These are phyloP conservation scores for Trichogramma dendrolimi DNA, from an alignment of 2,888 invertebrate genomes.

Conservation along the genomic window DNA sequence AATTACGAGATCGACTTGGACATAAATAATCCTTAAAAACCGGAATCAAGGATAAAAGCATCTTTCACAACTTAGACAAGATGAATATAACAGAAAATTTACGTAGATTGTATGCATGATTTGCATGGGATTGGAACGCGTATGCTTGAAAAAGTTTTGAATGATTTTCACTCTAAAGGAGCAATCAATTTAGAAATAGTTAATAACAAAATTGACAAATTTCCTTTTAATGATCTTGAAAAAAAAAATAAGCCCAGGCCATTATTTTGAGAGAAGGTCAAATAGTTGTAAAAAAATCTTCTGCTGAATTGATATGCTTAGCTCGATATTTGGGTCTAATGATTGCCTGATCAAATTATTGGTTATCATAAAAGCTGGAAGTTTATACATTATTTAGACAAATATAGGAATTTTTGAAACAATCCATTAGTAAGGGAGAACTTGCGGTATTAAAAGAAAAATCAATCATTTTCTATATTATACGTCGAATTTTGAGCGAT, in stretches of 20 bases:
- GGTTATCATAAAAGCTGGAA: too few species aligned
- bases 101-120: conserved; percentile 7
- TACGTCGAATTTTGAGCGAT: too few species aligned
- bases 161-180: neutral
- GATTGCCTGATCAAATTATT: too few species aligned
- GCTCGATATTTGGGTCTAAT: too few species aligned
- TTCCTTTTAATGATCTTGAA: conserved; percentile 1
- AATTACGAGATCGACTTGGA: neutral
- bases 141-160: neutral
- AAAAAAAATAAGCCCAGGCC: neutral
- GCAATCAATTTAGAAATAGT: neutral
- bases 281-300: too few species aligned
- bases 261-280: too few species aligned
- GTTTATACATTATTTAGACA: too few species aligned
- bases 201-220: conserved; percentile 11
- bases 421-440: too few species aligned
- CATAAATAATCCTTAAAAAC: neutral
- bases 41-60: conserved; percentile 2
- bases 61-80: conserved; percentile 1
- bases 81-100: neutral
- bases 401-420: too few species aligned
- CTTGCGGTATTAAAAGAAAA: too few species aligned
- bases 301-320: too few species aligned
- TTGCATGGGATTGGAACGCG: neutral
- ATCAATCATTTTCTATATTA: too few species aligned